Evolutionary conservation across 2,113 vertebrate genomes (phyloP).

Genomic region (Halcyon malimbica): DNA sequence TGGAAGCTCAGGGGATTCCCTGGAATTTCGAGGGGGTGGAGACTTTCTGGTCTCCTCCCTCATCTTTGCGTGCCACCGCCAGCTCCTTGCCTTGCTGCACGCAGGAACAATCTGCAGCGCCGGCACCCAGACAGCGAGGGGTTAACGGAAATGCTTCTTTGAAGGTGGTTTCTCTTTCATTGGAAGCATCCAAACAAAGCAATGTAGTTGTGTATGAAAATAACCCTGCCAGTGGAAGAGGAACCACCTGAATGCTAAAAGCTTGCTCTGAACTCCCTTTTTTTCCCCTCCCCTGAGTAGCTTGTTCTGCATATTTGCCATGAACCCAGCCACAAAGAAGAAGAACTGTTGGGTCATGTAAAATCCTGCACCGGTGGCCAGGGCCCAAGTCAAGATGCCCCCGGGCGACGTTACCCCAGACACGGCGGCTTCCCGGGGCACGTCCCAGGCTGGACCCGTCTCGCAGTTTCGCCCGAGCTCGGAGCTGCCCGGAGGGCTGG

Average conservation of each 20-base stretch:
- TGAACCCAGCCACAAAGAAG: neutral
- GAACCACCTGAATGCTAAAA: neutral
- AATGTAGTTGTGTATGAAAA: neutral
- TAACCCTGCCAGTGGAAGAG: neutral
- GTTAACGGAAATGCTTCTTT: neutral
- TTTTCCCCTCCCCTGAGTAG: neutral
- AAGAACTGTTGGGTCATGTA: conserved; percentile 29
- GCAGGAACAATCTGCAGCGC: neutral
- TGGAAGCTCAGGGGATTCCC: neutral
- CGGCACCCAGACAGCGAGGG: neutral
- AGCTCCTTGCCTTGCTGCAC: neutral
- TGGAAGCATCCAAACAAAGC: neutral
- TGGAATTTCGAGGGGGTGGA: rapidly evolving
- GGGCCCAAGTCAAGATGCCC: neutral
- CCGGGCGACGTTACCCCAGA: neutral
- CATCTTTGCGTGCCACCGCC: neutral
- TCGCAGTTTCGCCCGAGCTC: neutral
- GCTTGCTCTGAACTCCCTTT: neutral
- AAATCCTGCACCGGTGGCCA: neutral
- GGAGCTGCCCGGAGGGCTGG: rapidly evolving
- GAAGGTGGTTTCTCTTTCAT: conserved; percentile 23
- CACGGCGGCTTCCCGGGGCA: rapidly evolving
- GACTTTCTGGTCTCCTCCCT: neutral
- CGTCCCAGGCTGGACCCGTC: neutral
- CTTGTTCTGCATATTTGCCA: neutral